Evolutionary conservation across 2,888 invertebrate species (phyloP), one percentile per base, ranked within the genome.

Genomic region (Hypomecis punctinalis): DNA sequence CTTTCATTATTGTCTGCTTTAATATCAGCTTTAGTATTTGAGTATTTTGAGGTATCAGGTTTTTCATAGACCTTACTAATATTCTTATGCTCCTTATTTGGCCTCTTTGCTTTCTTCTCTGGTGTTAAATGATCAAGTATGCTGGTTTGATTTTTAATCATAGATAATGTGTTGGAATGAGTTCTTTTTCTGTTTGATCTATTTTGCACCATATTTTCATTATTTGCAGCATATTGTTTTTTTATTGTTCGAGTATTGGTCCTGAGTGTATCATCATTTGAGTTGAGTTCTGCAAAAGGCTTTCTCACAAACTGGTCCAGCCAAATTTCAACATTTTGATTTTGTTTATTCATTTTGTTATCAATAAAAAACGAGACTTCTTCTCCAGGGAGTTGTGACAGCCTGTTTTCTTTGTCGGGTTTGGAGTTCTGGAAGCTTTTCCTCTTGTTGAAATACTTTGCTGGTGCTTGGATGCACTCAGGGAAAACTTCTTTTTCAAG

Each of bases 401-500:
- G 61, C 54, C 54, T 74, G 54, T 85, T 89, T 80, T 87, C 85
- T 75, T 88, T 88, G 56, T 74, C 74, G 62, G 70, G 69, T 43
- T 33, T 54, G 5, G 67, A 73, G 47, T 33, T 36, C 51, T 70
- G 75, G n/a, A 69, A 68, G 70, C 82, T 84, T 79, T 84, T 91
- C 61, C 85, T 85, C 76, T 87, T 91, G 71, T 93, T 92, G 64
- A 63, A 81, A 77, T 92, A 92, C 71, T 87, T 91, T 33, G 70
- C 61, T 51, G 86, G 85, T 65, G 90, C 92, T 81, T 92, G 91
- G 69, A 93, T 91, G 68, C 90, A 89, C 74, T 86, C 75, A 62
- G 92, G 91, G 67, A 93, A 93, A n/a, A 91, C 5, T 68, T 88
- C 80, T 71, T 85, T 91, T 79, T 93, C 92, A 52, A 83, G 69